These are phyloP conservation scores for Corythornis madagascariensis DNA, from an alignment of 2,113 vertebrate species.

Conservation along the genomic window DNA sequence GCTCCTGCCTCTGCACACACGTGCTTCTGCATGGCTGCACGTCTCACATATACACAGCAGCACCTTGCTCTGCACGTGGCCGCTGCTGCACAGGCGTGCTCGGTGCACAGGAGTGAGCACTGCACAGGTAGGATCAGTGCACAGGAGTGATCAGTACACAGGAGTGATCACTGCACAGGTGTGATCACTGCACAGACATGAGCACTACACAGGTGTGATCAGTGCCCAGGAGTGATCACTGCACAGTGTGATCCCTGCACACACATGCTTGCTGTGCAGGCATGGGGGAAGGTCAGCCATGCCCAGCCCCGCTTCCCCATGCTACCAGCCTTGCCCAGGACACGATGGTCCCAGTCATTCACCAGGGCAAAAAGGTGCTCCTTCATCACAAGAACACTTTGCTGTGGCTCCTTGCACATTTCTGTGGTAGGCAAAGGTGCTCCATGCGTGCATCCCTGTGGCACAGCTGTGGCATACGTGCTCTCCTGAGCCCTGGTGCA, in stretches of 20 bases:
- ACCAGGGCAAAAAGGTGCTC: not conserved
- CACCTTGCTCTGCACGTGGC: not conserved
- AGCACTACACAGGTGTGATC: not conserved
- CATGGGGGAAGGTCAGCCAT: not conserved
- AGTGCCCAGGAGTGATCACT: not conserved
- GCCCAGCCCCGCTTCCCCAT: not conserved
- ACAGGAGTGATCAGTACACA: too few relatives aligned
- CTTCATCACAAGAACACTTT: not conserved
- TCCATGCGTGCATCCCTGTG: accelerated
- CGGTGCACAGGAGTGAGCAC: not conserved
- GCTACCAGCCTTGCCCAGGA: not conserved
- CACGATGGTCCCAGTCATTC: not conserved
- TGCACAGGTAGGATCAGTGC: too few relatives aligned
- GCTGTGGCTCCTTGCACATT: accelerated
- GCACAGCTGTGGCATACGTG: accelerated
- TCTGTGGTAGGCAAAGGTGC: not conserved
- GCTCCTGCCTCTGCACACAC: not conserved
- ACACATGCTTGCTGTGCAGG: not conserved
- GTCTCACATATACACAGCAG: not conserved
- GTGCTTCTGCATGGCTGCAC: not conserved
- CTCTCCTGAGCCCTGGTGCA: not conserved
- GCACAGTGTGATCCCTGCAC: too few relatives aligned
- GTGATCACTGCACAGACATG: not conserved
- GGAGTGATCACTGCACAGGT: not conserved
- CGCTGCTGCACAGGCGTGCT: accelerated